Conservation (phyloP, 2,888 invertebrate genomes). For the Latheticus oryzae region DNA sequence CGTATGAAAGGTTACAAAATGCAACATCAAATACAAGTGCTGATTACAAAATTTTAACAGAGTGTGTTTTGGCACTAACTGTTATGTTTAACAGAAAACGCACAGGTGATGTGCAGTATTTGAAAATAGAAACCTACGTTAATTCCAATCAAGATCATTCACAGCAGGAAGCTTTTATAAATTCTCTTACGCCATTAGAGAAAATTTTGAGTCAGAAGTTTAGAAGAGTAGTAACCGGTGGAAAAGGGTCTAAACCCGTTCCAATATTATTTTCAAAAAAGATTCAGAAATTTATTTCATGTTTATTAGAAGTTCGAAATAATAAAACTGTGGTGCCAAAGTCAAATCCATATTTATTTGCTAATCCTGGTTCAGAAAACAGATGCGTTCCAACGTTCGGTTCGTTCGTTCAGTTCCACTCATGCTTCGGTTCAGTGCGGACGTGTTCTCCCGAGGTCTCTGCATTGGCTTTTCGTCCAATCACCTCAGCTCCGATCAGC, state of each 20-base stretch:
- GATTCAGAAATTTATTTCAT: not conserved
- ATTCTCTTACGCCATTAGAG: slow-evolving; percentile 3
- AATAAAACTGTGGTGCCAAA: not conserved
- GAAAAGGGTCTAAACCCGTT: slow-evolving; percentile 12
- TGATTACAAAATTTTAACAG: slow-evolving; percentile 10
- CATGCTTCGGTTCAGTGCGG: no score
- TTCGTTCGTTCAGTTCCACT: no score
- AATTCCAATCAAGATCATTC: not conserved
- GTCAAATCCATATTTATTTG: slow-evolving; percentile 45
- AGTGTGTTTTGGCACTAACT: slow-evolving; percentile 14
- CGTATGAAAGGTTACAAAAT: not conserved
- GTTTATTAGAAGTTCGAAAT: not conserved
- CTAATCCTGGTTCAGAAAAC: slow-evolving; percentile 44
- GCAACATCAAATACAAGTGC: not conserved
- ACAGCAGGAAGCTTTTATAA: slow-evolving; percentile 6
- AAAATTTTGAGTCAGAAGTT: slow-evolving; percentile 6
- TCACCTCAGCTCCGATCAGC: no score
- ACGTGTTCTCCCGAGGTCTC: no score
- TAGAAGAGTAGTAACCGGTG: slow-evolving; percentile 12
- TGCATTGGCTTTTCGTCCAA: no score
- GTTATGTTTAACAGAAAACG: slow-evolving; percentile 18
- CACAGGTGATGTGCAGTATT: slow-evolving; percentile 13
- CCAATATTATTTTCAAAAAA: slow-evolving; percentile 8
- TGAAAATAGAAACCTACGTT: slow-evolving; percentile 1
- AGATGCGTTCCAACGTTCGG: no score